A percentile compares a stretch with the other conserved stretches of the same genome.
phyloP scores from a whole-genome alignment of 1,140 invertebrate species.

The Saccostrea glomerata region DNA sequence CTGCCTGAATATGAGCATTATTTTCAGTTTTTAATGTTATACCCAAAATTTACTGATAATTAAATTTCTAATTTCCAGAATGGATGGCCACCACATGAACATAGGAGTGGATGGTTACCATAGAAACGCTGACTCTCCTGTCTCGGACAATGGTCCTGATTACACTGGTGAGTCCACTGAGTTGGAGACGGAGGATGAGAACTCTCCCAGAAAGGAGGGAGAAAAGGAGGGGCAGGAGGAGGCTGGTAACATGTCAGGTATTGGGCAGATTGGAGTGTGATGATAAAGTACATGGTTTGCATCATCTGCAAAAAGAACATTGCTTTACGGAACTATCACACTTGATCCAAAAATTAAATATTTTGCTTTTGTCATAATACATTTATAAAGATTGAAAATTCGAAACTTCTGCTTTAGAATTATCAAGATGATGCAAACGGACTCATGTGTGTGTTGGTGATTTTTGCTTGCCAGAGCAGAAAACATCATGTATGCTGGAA shows the following conservation, averaged over 20 bases:
- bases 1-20: too few relatives aligned
- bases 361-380: background rate
- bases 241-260: constrained; percentile 68
- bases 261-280: constrained; percentile 38
- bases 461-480: constrained; percentile 21
- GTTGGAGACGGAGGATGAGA: constrained; percentile 57
- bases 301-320: background rate
- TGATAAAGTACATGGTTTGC: constrained; percentile 12
- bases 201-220: constrained; percentile 64
- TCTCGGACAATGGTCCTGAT: constrained; percentile 71
- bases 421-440: constrained; percentile 3
- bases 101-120: constrained; percentile 51
- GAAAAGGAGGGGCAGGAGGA: constrained; percentile 62
- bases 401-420: background rate
- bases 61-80: background rate
- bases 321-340: background rate
- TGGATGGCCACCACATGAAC: constrained; percentile 53
- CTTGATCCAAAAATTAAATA: background rate
- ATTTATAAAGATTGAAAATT: background rate
- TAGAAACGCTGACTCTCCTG: constrained; percentile 71
- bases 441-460: background rate
- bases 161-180: constrained; percentile 75
- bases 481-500: constrained; percentile 24
- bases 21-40: too few relatives aligned
- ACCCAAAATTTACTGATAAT: too few relatives aligned